These are phyloP conservation scores for Brachycybe producta DNA, from an alignment of 2,888 invertebrate genomes.

Conservation along the genomic window DNA sequence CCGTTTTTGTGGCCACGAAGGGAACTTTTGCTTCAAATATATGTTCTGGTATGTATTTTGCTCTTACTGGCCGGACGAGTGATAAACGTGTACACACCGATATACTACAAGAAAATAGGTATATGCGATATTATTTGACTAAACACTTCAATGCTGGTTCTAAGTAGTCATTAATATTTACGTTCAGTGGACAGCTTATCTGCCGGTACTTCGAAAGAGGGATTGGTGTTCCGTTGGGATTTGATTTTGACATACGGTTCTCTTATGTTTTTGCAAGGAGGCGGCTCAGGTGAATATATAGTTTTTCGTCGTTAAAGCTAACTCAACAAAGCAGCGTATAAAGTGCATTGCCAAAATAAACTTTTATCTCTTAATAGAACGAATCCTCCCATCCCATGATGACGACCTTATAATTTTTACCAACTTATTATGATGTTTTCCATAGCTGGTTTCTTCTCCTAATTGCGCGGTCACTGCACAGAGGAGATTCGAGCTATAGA, in stretches of 20 bases:
- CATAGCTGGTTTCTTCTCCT: no score
- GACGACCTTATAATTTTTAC: no score
- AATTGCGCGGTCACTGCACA: no score
- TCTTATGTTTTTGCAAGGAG: constrained; percentile 89
- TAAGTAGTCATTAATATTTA: constrained; percentile 17
- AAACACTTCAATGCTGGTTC: constrained; percentile 10
- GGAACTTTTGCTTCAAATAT: constrained; percentile 56
- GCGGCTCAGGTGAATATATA: constrained; percentile 44
- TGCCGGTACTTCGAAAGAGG: constrained; percentile 28
- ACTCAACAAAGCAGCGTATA: no score
- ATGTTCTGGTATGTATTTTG: constrained; percentile 67
- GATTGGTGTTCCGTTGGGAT: constrained; percentile 69
- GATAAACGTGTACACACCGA: constrained; percentile 81
- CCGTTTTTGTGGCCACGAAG: constrained; percentile 93
- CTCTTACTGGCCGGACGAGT: constrained; percentile 65
- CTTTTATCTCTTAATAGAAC: no score
- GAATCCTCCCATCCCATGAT: no score
- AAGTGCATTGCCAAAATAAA: no score
- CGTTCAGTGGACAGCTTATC: constrained; percentile 67
- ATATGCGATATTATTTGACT: constrained; percentile 29
- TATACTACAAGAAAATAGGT: constrained; percentile 87
- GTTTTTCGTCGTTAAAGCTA: background rate
- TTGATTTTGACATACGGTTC: constrained; percentile 69
- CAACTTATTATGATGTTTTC: no score
- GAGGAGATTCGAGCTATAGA: no score